Percentiles rank a stretch among this genome's conserved stretches.
Conservation (phyloP, 2,797 vertebrate species). For the Paguma larvata region DNA sequence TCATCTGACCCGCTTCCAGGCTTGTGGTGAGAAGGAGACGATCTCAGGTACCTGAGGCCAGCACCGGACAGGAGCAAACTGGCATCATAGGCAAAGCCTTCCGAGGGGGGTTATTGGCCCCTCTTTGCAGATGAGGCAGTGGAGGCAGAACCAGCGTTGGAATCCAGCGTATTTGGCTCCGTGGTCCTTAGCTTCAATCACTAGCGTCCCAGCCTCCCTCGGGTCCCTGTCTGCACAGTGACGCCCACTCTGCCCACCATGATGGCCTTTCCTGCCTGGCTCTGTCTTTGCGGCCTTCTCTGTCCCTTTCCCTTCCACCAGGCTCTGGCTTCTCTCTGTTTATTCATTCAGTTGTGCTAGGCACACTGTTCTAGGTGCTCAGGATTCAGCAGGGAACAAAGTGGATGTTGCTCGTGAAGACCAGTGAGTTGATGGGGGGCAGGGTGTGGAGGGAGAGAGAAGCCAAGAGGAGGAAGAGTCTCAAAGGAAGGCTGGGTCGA, state of each 20-base stretch:
- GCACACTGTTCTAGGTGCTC: neutral
- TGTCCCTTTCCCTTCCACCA: too few relatives aligned
- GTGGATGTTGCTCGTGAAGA: fast-evolving
- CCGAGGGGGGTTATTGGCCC: too few relatives aligned
- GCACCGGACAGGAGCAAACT: fast-evolving
- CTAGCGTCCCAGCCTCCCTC: neutral
- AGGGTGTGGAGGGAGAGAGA: neutral
- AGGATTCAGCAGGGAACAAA: neutral
- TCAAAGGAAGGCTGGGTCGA: neutral
- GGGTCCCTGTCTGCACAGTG: neutral
- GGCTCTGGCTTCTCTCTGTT: neutral
- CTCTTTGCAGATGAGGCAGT: neutral
- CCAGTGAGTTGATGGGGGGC: neutral
- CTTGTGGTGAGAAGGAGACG: neutral
- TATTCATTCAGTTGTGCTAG: neutral
- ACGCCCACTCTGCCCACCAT: neutral
- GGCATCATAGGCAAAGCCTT: neutral
- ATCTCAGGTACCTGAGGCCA: neutral
- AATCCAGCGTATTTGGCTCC: neutral
- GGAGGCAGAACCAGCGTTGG: neutral
- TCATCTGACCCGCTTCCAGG: neutral
- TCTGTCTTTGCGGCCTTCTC: neutral
- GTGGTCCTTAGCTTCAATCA: neutral
- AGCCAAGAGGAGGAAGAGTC: neutral
- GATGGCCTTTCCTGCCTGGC: neutral